phyloP scores from a whole-genome alignment of 2,797 vertebrate species.

The Vireo griseus region DNA sequence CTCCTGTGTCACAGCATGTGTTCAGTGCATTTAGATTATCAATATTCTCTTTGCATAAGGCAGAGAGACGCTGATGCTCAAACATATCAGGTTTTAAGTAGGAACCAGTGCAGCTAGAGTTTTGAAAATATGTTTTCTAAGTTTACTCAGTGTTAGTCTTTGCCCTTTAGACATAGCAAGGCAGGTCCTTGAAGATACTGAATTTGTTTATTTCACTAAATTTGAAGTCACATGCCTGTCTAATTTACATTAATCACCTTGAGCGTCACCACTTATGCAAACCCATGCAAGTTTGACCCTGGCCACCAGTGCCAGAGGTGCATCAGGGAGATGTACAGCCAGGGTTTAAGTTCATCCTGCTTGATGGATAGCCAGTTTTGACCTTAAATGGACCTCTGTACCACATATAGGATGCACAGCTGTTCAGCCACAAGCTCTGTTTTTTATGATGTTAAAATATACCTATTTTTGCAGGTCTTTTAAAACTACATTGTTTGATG shows the following conservation, averaged over 20 bases:
- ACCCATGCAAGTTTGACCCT: background rate
- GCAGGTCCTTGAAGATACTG: background rate
- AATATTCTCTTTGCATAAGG: background rate
- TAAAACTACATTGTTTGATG: background rate
- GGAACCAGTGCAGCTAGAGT: background rate
- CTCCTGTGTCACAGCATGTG: fast-evolving
- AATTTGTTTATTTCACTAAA: background rate
- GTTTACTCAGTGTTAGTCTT: background rate
- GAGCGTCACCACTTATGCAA: background rate
- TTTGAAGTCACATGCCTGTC: background rate
- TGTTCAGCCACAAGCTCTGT: background rate
- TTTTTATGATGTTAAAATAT: background rate
- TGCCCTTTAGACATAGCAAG: background rate
- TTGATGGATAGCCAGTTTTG: background rate
- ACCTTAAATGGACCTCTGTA: background rate
- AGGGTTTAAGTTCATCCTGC: background rate
- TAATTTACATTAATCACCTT: background rate
- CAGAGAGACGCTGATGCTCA: background rate
- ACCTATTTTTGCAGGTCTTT: background rate
- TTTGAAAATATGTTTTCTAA: background rate
- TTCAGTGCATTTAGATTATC: background rate
- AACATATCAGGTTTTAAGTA: background rate
- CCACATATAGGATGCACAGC: background rate
- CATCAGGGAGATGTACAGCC: background rate
- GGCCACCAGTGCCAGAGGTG: fast-evolving